Evolutionary conservation across 2,888 invertebrate genomes (phyloP).

Genomic region (Globia sparganii): DNA sequence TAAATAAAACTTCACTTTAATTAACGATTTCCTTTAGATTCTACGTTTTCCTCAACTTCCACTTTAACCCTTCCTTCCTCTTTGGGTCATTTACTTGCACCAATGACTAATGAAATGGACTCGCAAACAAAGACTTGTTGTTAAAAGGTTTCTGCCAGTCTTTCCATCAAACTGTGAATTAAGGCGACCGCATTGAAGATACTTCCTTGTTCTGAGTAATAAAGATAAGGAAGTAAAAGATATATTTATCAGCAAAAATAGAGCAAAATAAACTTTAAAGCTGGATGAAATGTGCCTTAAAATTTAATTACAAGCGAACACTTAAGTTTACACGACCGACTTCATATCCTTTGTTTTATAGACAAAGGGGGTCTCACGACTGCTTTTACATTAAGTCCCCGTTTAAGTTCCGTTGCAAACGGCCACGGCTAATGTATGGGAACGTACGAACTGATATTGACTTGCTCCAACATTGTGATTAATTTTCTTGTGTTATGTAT

Average conservation of each 20-base stretch:
- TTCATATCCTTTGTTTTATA: slow-evolving; percentile 73
- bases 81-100: slow-evolving; percentile 44
- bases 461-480: slow-evolving; percentile 54
- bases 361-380: slow-evolving; percentile 70
- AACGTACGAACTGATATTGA: slow-evolving; percentile 58
- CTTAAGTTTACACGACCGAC: slow-evolving; percentile 75
- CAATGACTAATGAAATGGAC: slow-evolving; percentile 59
- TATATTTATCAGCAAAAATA: slow-evolving; percentile 41
- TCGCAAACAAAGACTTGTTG: slow-evolving; percentile 43
- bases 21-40: slow-evolving; percentile 39
- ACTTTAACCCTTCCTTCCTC: slow-evolving; percentile 24
- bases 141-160: slow-evolving; percentile 33
- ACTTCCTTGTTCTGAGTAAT: slow-evolving; percentile 5
- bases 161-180: slow-evolving; percentile 46
- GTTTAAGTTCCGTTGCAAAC: slow-evolving; percentile 63
- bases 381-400: slow-evolving; percentile 67
- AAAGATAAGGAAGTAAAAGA: slow-evolving; percentile 47
- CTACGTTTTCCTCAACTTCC: slow-evolving; percentile 31
- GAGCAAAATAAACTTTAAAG: slow-evolving; percentile 56
- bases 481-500: slow-evolving; percentile 39
- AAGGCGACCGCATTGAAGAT: slow-evolving; percentile 23
- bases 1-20: slow-evolving; percentile 27
- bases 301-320: slow-evolving; percentile 76
- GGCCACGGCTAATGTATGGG: slow-evolving; percentile 62
- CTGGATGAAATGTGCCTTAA: slow-evolving; percentile 69